These are phyloP conservation scores for Hipposideros larvatus DNA, from an alignment of 2,797 vertebrate genomes.

Conservation along the genomic window DNA sequence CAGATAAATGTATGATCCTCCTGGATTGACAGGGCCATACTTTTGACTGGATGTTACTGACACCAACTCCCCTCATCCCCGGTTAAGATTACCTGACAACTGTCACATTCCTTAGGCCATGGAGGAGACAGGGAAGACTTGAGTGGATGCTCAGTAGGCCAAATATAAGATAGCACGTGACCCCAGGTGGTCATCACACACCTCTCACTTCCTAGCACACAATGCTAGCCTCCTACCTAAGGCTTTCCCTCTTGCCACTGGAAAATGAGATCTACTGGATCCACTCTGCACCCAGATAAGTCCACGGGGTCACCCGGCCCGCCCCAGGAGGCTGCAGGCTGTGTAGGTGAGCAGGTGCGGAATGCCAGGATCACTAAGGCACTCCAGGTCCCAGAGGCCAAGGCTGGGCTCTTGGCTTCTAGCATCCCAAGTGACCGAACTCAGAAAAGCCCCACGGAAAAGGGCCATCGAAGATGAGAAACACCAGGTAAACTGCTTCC, in stretches of 20 bases:
- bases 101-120: background rate
- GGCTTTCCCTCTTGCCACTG: background rate
- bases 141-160: background rate
- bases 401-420: background rate
- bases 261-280: background rate
- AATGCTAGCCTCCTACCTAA: background rate
- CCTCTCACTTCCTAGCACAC: background rate
- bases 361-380: background rate
- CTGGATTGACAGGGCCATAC: background rate
- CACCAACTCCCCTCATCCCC: accelerated
- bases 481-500: background rate
- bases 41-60: background rate
- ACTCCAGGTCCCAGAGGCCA: background rate
- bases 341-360: background rate
- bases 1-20: background rate
- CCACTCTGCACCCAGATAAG: background rate
- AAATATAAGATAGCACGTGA: background rate
- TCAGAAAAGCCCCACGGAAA: background rate
- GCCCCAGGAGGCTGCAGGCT: background rate
- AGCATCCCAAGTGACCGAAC: background rate
- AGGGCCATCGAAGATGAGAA: background rate
- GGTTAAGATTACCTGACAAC: background rate
- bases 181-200: background rate
- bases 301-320: background rate
- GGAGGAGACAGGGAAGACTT: background rate